Base-by-base conservation (phyloP, 2,797 vertebrate genomes). In the Helostoma temminkii region DNA sequence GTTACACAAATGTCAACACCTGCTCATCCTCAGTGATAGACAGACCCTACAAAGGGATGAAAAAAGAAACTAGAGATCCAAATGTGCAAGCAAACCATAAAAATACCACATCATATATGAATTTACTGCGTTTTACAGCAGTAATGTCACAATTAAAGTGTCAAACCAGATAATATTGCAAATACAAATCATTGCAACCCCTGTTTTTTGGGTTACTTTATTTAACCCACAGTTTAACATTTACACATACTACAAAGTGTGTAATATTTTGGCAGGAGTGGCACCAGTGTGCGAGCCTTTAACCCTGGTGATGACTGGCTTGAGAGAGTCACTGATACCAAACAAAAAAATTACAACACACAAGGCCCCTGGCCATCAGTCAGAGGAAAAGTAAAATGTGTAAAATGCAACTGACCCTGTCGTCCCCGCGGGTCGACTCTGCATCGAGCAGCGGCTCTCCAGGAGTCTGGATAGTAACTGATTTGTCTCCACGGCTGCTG, bases 391-490 rank as follows among this genome's bases (percentile, higher is more conserved):
- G n/a, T 28, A 22, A 14, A 2, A 57, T 24, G 37, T 22, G 10
- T 41, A 42, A 6, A 6, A 61, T 1, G 42, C 0, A 6, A 67
- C 95, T 91, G 76, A 98, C 97, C 93, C 97, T 71, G 15, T 98
- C 97, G 0, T 99, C 97, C 59, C 97, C 97, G 1, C 97, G 91
- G 0, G 97, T 98, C 0, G 97, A 98, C 84, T 98, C 97, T 0
- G 96, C 96, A 59, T 98, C 94, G 76, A 98, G 87, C 80, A 99
- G 88, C 0, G 97, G 96, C 55, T 98, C 97, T 15, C 97, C 97
- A 0, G 97, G 97, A 0, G 97, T 96, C 89, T 99, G 97, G 88
- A 98, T 98, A 1, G 97, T 98, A 66, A 98, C 97, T 0, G 97
- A 99, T 68, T 98, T 99, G 89, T 98, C 97, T 41, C 93, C 96